A percentile compares a stretch with the other conserved stretches of the same genome.
These are phyloP conservation scores for Pipistrellus pygmaeus DNA, from an alignment of 2,797 vertebrate genomes.

Conservation along the genomic window DNA sequence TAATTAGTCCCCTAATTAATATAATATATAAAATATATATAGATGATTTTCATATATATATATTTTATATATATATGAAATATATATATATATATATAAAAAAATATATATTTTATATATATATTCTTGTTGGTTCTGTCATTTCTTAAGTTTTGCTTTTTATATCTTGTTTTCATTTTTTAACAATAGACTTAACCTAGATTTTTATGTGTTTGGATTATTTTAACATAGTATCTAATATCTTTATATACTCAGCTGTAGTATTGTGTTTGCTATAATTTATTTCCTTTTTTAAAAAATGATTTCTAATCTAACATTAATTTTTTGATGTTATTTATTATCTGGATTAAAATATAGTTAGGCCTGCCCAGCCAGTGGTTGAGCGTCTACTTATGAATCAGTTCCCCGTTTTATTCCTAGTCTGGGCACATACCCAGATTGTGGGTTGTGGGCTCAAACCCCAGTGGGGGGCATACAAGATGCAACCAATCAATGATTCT, in stretches of 20 bases:
- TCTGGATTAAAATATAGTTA: conserved; percentile 37
- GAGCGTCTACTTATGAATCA: too few species aligned
- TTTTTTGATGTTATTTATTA: conserved; percentile 45
- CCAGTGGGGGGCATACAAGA: too few species aligned
- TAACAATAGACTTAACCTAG: conserved; percentile 6
- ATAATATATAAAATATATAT: too few species aligned
- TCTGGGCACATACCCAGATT: too few species aligned
- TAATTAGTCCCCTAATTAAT: background rate
- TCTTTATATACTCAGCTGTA: conserved; percentile 39
- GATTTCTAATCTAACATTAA: conserved; percentile 44
- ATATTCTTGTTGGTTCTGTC: conserved; percentile 5
- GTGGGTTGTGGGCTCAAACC: too few species aligned
- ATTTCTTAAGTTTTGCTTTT: conserved; percentile 47
- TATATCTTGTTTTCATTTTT: background rate
- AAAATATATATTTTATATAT: too few species aligned
- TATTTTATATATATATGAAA: too few species aligned
- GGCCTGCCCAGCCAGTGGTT: too few species aligned
- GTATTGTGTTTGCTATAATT: conserved; percentile 19
- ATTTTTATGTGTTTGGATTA: conserved; percentile 31
- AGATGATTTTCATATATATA: too few species aligned
- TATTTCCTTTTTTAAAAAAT: background rate
- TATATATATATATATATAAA: too few species aligned
- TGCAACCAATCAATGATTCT: too few species aligned
- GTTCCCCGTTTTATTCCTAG: too few species aligned
- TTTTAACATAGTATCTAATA: conserved; percentile 3